phyloP scores from a whole-genome alignment of 2,113 vertebrate species.

The Pteropus alecto region DNA sequence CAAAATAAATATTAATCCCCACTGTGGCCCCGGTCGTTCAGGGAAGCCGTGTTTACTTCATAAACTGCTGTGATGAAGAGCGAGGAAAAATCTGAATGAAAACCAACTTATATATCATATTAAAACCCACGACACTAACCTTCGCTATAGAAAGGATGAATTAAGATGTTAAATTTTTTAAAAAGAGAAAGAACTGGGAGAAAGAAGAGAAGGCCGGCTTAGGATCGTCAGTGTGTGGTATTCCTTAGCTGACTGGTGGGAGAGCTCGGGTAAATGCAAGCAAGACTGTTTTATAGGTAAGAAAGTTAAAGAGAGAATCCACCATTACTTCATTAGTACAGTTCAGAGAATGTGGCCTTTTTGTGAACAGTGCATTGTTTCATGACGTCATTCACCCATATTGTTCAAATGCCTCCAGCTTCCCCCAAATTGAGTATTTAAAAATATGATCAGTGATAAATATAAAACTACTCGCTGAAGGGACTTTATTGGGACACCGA shows the following conservation, averaged over 20 bases:
- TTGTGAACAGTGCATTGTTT: background rate
- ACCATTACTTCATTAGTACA: background rate
- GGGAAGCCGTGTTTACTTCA: background rate
- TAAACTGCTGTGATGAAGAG: background rate
- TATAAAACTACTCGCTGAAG: background rate
- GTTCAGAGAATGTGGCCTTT: background rate
- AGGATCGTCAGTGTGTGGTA: background rate
- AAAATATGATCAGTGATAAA: background rate
- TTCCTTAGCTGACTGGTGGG: too few species aligned
- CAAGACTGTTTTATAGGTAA: background rate
- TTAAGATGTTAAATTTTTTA: background rate
- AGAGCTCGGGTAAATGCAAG: background rate
- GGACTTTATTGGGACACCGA: background rate
- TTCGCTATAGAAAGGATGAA: background rate
- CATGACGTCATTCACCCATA: background rate
- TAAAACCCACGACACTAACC: background rate
- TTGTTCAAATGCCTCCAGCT: background rate
- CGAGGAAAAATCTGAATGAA: background rate
- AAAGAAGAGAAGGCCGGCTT: background rate
- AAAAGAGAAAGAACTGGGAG: background rate
- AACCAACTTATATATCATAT: background rate
- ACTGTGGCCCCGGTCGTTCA: background rate
- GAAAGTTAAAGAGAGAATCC: background rate
- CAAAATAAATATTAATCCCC: background rate
- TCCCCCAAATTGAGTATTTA: background rate